Evolutionary conservation across 1,140 invertebrate genomes (phyloP).

Genomic region (Hetaerina americana): DNA sequence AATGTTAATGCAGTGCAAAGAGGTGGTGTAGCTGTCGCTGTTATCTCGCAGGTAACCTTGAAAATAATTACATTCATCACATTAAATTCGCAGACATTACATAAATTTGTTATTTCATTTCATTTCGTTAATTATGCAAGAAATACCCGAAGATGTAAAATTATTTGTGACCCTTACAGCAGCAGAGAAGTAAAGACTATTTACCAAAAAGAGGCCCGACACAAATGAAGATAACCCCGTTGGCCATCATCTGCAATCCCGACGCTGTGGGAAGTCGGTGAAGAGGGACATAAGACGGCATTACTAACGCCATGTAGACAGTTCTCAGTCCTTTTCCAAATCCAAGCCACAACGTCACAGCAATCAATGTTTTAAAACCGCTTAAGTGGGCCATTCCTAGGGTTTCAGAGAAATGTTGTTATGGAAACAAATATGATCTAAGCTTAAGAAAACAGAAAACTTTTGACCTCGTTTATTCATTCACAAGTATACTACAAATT

Average conservation of each 20-base stretch:
- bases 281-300: slow-evolving; percentile 46
- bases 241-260: slow-evolving; percentile 43
- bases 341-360: slow-evolving; percentile 43
- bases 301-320: slow-evolving; percentile 50
- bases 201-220: not conserved
- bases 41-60: slow-evolving; percentile 41
- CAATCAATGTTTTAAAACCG: slow-evolving; percentile 21
- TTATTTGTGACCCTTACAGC: no score
- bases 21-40: slow-evolving; percentile 36
- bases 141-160: no score
- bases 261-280: slow-evolving; percentile 44
- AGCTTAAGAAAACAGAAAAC: no score
- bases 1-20: slow-evolving; percentile 46
- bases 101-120: no score
- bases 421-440: no score
- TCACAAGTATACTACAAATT: no score
- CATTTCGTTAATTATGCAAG: no score
- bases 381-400: not conserved
- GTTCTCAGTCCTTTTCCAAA: slow-evolving; percentile 47
- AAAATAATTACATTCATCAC: no score
- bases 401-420: no score
- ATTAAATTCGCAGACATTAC: no score
- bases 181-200: no score
- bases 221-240: slow-evolving; percentile 36
- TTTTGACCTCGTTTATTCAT: no score